Conservation (phyloP, 2,797 vertebrate species). For the Xyrichtys novacula region DNA sequence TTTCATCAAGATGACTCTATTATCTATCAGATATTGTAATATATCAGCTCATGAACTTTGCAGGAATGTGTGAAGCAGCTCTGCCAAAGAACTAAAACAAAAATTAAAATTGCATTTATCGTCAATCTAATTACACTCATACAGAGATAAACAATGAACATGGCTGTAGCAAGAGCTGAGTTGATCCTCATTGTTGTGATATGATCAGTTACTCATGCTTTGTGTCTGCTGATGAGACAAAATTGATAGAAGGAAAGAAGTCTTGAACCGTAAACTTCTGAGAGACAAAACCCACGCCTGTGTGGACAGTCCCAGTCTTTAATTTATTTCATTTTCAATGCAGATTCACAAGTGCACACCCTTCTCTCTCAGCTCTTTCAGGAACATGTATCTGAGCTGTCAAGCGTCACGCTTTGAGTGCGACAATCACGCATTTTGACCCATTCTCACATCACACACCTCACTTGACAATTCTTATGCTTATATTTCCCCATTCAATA, state of each 20-base stretch:
- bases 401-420: too few relatives aligned
- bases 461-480: too few relatives aligned
- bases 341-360: background rate
- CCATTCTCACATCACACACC: too few relatives aligned
- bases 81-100: background rate
- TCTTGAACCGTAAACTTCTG: background rate
- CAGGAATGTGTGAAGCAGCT: background rate
- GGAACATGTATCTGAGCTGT: too few relatives aligned
- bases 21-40: slow-evolving; percentile 36
- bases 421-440: too few relatives aligned
- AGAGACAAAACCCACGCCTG: background rate
- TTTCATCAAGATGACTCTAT: slow-evolving; percentile 48
- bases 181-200: background rate
- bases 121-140: background rate
- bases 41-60: slow-evolving; percentile 27
- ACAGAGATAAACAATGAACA: background rate
- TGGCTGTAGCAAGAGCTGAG: background rate
- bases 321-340: background rate
- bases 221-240: background rate
- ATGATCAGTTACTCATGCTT: slow-evolving; percentile 12
- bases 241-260: background rate
- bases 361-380: too few relatives aligned
- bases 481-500: too few relatives aligned
- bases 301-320: background rate
- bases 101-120: too few relatives aligned